A percentile compares a stretch with the other conserved stretches of the same genome.
Conservation (phyloP, 2,797 vertebrate species). For the Alfaro cultratus region DNA sequence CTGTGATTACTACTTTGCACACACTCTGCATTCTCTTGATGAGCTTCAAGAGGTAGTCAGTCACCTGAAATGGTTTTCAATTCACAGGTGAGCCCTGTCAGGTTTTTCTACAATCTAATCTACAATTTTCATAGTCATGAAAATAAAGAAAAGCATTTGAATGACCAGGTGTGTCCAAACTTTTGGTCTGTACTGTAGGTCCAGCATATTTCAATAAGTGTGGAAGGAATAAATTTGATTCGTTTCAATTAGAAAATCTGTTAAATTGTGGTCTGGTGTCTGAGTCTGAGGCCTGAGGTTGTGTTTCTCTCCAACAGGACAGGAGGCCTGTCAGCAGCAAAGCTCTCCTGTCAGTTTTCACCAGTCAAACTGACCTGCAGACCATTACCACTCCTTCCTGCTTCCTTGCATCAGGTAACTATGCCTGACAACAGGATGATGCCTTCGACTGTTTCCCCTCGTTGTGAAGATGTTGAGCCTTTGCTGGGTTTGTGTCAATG, state of each 20-base stretch:
- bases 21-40: too few species aligned
- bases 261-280: not conserved
- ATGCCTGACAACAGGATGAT: not conserved
- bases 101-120: too few species aligned
- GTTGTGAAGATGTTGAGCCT: not conserved
- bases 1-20: too few species aligned
- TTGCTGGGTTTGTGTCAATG: not conserved
- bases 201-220: not conserved
- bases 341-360: not conserved
- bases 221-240: constrained; percentile 1
- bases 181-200: too few species aligned
- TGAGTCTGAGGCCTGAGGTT: not conserved
- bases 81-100: too few species aligned
- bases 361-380: not conserved
- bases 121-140: too few species aligned
- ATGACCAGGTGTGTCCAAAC: too few species aligned
- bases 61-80: too few species aligned
- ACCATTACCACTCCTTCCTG: not conserved
- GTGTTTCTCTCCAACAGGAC: not conserved
- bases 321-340: not conserved
- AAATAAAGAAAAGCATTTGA: too few species aligned
- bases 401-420: not conserved
- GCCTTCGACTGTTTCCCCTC: not conserved
- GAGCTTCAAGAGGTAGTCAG: too few species aligned
- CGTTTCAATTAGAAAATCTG: not conserved